phyloP scores from a whole-genome alignment of 2,888 invertebrate species.

The Bombylius discolor region DNA sequence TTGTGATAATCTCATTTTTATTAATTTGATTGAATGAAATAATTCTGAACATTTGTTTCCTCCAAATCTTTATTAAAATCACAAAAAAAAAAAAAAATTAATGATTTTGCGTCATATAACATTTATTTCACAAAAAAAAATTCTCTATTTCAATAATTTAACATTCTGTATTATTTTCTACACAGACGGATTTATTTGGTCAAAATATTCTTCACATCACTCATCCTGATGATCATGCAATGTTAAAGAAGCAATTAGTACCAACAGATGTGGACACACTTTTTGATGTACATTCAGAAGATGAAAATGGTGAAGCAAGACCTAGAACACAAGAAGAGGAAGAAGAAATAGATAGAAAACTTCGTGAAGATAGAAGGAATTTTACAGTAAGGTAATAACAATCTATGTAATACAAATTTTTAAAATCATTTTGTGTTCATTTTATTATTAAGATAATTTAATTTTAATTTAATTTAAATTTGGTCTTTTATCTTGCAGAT shows the following conservation, averaged over 20 bases:
- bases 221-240: slow-evolving; percentile 65
- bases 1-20: no score
- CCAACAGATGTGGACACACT: slow-evolving; percentile 38
- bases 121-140: no score
- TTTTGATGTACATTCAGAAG: slow-evolving; percentile 34
- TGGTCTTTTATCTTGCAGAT: slow-evolving; percentile 22
- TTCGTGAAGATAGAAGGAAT: slow-evolving; percentile 40
- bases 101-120: no score
- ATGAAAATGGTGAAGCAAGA: slow-evolving; percentile 42
- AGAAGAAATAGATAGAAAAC: slow-evolving; percentile 28
- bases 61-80: no score
- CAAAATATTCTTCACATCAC: slow-evolving; percentile 70
- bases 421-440: no score
- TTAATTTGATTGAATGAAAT: no score
- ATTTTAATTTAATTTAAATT: no score
- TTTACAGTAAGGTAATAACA: slow-evolving; percentile 39
- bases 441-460: no score
- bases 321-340: slow-evolving; percentile 36
- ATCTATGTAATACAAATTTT: not conserved
- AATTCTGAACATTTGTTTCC: no score
- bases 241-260: slow-evolving; percentile 51
- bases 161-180: not conserved
- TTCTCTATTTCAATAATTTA: no score
- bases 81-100: no score
- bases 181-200: slow-evolving; percentile 68